phyloP scores from a whole-genome alignment of 2,797 vertebrate genomes.

The Tamandua tetradactyla region DNA sequence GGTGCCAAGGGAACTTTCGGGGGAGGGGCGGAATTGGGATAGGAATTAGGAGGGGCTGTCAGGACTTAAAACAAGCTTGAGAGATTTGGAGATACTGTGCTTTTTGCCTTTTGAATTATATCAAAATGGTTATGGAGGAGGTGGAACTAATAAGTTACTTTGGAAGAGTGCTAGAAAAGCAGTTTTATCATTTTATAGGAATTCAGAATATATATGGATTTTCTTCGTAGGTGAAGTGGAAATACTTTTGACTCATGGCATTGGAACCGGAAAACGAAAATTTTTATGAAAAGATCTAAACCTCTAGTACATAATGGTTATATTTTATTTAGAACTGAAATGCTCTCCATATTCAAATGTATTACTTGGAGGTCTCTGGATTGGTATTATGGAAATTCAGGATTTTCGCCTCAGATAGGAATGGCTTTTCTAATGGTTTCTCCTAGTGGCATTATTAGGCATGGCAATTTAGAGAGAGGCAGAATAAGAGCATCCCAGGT shows the following conservation, averaged over 20 bases:
- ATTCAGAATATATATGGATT: not conserved
- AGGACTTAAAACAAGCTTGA: slow-evolving; percentile 37
- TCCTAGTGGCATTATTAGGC: not conserved
- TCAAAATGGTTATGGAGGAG: not conserved
- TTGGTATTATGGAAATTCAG: not conserved
- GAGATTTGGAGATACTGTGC: not conserved
- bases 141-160: not conserved
- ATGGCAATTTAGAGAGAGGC: not conserved
- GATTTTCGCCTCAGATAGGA: not conserved
- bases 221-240: not conserved
- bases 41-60: not conserved
- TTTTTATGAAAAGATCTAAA: slow-evolving; percentile 47
- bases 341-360: not conserved
- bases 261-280: slow-evolving; percentile 31
- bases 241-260: slow-evolving; percentile 21
- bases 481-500: not conserved
- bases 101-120: slow-evolving; percentile 11
- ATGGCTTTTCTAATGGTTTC: not conserved
- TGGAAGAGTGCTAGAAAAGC: not conserved
- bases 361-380: not conserved
- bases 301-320: not conserved
- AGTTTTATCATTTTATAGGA: not conserved
- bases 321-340: slow-evolving; percentile 27
- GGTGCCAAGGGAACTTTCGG: not conserved
- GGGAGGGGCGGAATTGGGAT: not conserved